phyloP scores from a whole-genome alignment of 2,888 invertebrate species.

The Drosophila colorata region DNA sequence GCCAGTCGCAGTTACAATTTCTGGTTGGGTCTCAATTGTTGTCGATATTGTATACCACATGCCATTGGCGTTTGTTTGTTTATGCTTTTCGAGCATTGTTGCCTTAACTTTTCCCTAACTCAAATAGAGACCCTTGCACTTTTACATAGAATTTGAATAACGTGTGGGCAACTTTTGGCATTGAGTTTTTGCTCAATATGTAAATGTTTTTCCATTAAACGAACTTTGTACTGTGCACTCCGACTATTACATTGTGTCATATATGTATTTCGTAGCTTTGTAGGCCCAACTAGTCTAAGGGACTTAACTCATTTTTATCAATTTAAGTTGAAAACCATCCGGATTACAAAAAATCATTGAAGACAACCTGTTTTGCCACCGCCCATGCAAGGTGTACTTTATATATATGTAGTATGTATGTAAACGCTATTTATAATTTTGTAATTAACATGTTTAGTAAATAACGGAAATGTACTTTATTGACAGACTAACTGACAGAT shows the following conservation, averaged over 20 bases:
- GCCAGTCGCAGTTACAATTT: conserved; percentile 7
- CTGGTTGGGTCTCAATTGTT: conserved; percentile 18
- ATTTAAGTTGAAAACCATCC: too few species aligned
- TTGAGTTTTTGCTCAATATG: conserved; percentile 62
- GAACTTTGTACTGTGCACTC: too few species aligned
- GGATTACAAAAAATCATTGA: too few species aligned
- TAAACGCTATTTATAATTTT: too few species aligned
- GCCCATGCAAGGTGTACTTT: too few species aligned
- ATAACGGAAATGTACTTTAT: too few species aligned
- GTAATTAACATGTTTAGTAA: too few species aligned
- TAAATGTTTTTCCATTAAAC: conserved; percentile 68
- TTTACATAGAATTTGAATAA: conserved; percentile 30
- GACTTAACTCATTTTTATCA: too few species aligned
- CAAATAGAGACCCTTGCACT: conserved; percentile 35
- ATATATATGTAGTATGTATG: too few species aligned
- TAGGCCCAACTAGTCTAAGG: neutral
- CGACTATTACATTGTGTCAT: conserved; percentile 1
- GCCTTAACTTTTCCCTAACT: conserved; percentile 61
- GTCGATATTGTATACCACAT: conserved; percentile 42
- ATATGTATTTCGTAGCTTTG: conserved; percentile 12
- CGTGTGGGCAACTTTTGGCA: conserved; percentile 54
- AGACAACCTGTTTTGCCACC: too few species aligned
- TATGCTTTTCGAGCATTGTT: conserved; percentile 76
- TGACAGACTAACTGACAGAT: too few species aligned
- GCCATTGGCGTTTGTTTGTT: conserved; percentile 71